phyloP scores from a whole-genome alignment of 2,113 vertebrate species.

The Oreocharis arfaki region DNA sequence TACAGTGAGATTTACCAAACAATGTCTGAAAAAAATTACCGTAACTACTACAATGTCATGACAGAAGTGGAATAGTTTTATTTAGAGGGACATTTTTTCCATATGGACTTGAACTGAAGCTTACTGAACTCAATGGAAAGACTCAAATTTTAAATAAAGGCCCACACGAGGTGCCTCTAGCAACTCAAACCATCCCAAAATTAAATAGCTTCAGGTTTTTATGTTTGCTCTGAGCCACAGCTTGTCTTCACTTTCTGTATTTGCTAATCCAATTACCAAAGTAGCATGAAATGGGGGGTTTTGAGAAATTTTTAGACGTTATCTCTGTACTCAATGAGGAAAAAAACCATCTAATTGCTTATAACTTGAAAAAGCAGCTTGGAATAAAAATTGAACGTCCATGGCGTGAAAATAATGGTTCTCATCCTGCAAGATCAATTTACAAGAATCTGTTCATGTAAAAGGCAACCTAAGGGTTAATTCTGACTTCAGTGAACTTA shows the following conservation, averaged over 20 bases:
- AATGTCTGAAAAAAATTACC: conserved; percentile 33
- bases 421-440: background rate
- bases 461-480: background rate
- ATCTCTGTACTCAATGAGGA: background rate
- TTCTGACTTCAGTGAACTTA: background rate
- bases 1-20: conserved; percentile 46
- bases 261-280: background rate
- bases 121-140: background rate
- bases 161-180: fast-evolving
- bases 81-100: conserved; percentile 33
- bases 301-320: background rate
- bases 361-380: background rate
- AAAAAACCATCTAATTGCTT: background rate
- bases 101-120: background rate
- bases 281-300: background rate
- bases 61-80: conserved; percentile 29
- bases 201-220: background rate
- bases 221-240: background rate
- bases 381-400: background rate
- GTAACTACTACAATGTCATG: conserved; percentile 23
- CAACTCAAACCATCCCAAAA: background rate
- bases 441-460: background rate
- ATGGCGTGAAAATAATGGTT: background rate
- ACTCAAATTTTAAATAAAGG: background rate
- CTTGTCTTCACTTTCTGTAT: background rate